Evolutionary conservation across 30 jellyfish, hydroid and myxozoan genomes (phyloP).

Genomic region (Cassiopea xamachana): DNA sequence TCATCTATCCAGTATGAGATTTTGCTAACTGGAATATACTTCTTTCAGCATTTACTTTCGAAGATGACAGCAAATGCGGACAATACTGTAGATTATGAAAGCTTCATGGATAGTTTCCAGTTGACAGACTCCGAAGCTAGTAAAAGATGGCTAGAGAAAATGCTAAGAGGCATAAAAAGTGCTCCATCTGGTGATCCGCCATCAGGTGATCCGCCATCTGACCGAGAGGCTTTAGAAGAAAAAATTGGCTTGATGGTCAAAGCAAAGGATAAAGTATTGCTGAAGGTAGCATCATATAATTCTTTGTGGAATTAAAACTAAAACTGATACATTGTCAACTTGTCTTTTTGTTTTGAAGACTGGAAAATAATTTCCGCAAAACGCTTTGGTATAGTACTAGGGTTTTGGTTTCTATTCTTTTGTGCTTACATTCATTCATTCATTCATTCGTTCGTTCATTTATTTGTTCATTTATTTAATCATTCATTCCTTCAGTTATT

Average conservation of each 20-base stretch:
- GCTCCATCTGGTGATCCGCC: constrained; percentile 6
- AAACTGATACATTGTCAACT: too few species aligned
- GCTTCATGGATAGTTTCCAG: constrained; percentile 59
- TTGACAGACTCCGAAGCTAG: constrained; percentile 59
- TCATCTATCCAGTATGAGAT: too few species aligned
- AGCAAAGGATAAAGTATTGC: constrained; percentile 12
- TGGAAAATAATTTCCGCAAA: too few species aligned
- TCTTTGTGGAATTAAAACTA: too few species aligned
- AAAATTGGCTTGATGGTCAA: constrained; percentile 35
- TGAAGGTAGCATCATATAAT: constrained; percentile 9
- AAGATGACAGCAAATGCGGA: constrained; percentile 33
- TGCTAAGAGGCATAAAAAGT: constrained; percentile 17
- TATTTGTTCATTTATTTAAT: too few species aligned
- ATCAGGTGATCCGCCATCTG: not conserved
- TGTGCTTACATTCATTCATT: too few species aligned
- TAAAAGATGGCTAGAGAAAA: constrained; percentile 57
- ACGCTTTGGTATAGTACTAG: too few species aligned
- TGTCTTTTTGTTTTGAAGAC: too few species aligned
- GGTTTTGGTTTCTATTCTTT: too few species aligned
- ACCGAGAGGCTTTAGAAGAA: constrained; percentile 48
- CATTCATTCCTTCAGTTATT: too few species aligned
- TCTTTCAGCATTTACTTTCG: constrained; percentile 28
- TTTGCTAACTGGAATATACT: not conserved
- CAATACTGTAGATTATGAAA: constrained; percentile 48
- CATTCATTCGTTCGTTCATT: too few species aligned